A percentile compares a stretch with the other conserved stretches of the same genome.
phyloP scores from a whole-genome alignment of 1,140 invertebrate species.

The Adelges cooleyi region DNA sequence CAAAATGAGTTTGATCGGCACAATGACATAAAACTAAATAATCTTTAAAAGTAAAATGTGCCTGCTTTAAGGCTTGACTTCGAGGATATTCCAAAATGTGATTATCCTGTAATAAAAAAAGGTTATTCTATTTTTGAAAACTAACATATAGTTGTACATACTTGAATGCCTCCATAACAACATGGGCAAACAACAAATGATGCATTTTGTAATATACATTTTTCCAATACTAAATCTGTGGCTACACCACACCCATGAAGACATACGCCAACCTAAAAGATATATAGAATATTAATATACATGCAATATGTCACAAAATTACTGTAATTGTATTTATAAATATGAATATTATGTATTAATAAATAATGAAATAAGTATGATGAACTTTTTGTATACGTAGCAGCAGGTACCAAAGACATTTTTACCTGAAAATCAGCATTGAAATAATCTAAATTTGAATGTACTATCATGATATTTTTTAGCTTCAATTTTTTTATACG shows the following conservation, averaged over 20 bases:
- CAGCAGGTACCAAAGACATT: too few species aligned
- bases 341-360: neutral
- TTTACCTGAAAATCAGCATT: slow-evolving; percentile 47
- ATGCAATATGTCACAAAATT: neutral
- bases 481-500: slow-evolving; percentile 57
- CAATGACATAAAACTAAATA: slow-evolving; percentile 75
- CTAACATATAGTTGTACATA: slow-evolving; percentile 2
- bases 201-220: slow-evolving; percentile 62
- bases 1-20: slow-evolving; percentile 76
- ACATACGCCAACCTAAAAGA: slow-evolving; percentile 56
- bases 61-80: slow-evolving; percentile 45
- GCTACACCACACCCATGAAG: slow-evolving; percentile 90
- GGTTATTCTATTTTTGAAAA: neutral
- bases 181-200: slow-evolving; percentile 86
- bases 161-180: slow-evolving; percentile 80
- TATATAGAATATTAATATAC: slow-evolving; percentile 39
- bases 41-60: slow-evolving; percentile 46
- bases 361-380: neutral
- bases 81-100: slow-evolving; percentile 59
- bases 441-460: slow-evolving; percentile 79
- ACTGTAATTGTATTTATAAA: too few species aligned
- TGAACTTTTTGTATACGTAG: too few species aligned
- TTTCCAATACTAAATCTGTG: slow-evolving; percentile 81
- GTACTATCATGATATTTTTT: slow-evolving; percentile 67
- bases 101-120: slow-evolving; percentile 40